phyloP scores from a whole-genome alignment of 2,113 vertebrate genomes.

The Malaclemys terrapin region DNA sequence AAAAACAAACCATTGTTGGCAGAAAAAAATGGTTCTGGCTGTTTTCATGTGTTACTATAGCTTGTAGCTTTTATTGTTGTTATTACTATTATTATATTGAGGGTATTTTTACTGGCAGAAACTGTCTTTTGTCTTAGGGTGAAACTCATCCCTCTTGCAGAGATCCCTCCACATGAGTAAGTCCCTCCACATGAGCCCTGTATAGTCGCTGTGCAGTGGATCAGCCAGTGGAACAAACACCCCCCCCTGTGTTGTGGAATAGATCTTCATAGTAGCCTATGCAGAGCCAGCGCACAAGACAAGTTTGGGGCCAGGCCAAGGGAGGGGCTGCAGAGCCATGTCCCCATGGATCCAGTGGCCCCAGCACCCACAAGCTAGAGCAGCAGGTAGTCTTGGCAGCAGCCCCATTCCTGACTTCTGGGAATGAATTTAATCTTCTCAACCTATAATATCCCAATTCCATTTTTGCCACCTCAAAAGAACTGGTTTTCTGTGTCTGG shows the following conservation, averaged over 20 bases:
- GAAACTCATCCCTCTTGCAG: not conserved
- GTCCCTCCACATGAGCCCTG: not conserved
- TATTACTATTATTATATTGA: not conserved
- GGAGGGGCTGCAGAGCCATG: not conserved
- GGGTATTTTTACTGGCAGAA: not conserved
- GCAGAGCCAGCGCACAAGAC: not conserved
- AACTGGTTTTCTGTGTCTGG: rapidly evolving
- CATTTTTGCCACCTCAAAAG: not conserved
- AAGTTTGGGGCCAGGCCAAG: rapidly evolving
- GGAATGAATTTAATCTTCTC: not conserved
- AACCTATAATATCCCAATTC: not conserved
- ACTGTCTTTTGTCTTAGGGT: not conserved
- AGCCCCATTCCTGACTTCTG: not conserved
- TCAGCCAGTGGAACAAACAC: not conserved
- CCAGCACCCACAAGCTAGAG: not conserved
- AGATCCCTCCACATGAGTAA: not conserved
- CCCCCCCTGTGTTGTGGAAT: not conserved
- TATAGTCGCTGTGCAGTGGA: not conserved
- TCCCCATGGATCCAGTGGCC: not conserved
- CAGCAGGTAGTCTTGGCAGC: not conserved
- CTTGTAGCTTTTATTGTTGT: not conserved
- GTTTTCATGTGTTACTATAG: not conserved
- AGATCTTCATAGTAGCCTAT: not conserved
- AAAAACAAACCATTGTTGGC: not conserved
- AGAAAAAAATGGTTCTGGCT: not conserved